Conservation (phyloP, 1,140 invertebrate species). For the Pogonognathellus flavescens region DNA sequence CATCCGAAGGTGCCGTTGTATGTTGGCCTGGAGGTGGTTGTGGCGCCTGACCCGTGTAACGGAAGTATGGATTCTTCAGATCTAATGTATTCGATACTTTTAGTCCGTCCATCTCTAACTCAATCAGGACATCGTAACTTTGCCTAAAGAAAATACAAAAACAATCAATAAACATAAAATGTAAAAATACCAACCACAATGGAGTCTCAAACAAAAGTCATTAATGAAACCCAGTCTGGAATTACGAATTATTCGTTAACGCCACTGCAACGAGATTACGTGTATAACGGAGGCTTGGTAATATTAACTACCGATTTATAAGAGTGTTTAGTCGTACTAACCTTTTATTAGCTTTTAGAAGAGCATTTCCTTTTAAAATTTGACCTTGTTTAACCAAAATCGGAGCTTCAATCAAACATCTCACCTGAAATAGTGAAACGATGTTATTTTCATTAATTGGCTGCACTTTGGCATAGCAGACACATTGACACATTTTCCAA, state of each 20-base stretch:
- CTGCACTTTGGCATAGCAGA: not conserved
- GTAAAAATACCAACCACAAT: too few species aligned
- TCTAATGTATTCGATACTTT: conserved; percentile 91
- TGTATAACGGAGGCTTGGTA: too few species aligned
- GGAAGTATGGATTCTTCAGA: conserved; percentile 98
- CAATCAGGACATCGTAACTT: conserved; percentile 99
- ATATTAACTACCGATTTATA: too few species aligned
- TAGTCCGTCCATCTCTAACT: conserved; percentile 90
- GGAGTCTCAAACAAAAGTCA: too few species aligned
- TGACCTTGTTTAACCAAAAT: conserved; percentile 96
- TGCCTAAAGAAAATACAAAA: conserved; percentile 76
- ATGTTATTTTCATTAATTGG: not conserved
- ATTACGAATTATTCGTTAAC: too few species aligned
- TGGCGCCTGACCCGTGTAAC: conserved; percentile 82
- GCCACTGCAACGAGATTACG: too few species aligned
- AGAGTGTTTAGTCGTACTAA: too few species aligned
- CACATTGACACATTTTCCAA: too few species aligned
- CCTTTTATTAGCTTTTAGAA: conserved; percentile 93
- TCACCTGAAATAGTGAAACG: conserved; percentile 73
- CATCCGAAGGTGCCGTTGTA: conserved; percentile 64
- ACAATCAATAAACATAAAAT: not conserved
- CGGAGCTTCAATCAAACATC: conserved; percentile 93
- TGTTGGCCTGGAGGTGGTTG: conserved; percentile 83
- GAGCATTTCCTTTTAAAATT: conserved; percentile 86
- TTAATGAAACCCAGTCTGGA: too few species aligned